Evolutionary conservation across 2,113 vertebrate genomes (phyloP).

Genomic region (Rynchops niger): DNA sequence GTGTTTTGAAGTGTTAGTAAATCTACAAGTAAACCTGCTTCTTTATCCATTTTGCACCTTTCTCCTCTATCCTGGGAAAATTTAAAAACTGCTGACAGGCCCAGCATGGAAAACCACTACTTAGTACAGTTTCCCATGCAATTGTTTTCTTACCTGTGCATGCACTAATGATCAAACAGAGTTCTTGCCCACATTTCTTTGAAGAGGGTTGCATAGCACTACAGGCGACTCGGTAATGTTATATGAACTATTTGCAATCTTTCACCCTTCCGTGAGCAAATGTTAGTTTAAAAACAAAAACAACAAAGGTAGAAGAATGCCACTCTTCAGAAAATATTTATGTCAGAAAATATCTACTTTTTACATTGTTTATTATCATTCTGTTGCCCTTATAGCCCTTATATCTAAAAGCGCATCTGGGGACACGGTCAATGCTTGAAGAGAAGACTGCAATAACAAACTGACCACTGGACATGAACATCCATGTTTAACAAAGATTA

Average conservation of each 20-base stretch:
- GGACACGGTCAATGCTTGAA: accelerated
- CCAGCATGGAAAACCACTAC: constrained; percentile 34
- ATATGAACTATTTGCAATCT: neutral
- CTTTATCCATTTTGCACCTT: neutral
- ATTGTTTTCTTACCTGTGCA: constrained; percentile 34
- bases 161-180: constrained; percentile 20
- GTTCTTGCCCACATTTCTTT: neutral
- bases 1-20: neutral
- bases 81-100: constrained; percentile 45
- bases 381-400: neutral
- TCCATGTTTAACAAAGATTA: neutral
- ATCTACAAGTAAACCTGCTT: neutral
- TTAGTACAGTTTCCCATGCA: neutral
- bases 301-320: neutral
- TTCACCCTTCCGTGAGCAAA: neutral
- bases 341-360: neutral
- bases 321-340: neutral
- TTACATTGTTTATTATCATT: neutral
- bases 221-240: neutral
- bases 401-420: neutral
- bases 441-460: neutral
- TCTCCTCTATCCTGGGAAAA: constrained; percentile 5
- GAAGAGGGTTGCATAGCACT: neutral
- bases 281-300: neutral
- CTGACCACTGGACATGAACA: neutral